phyloP scores from a whole-genome alignment of 2,797 vertebrate genomes.

The Phalloptychus januarius region DNA sequence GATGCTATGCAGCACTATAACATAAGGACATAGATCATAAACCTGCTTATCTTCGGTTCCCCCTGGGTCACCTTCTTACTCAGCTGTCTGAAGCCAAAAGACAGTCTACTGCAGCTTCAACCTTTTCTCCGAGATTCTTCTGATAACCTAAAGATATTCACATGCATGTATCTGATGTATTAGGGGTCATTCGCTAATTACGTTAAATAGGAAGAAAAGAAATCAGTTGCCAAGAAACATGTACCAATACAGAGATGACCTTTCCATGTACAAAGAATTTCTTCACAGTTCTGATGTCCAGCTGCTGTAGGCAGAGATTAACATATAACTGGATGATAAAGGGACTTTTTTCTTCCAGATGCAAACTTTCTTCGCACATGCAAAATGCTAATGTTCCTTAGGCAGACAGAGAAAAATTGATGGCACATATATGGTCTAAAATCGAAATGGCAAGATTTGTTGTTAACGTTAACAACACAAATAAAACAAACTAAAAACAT shows the following conservation, averaged over 20 bases:
- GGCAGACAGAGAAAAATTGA: conserved; percentile 46
- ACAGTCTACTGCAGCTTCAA: conserved; percentile 10
- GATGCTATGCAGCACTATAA: conserved; percentile 61
- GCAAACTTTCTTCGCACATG: conserved; percentile 50
- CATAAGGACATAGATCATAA: conserved; percentile 75
- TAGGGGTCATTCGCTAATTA: conserved; percentile 64
- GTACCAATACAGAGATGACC: conserved; percentile 61
- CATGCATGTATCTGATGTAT: conserved; percentile 25
- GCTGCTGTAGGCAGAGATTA: conserved; percentile 66
- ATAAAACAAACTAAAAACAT: conserved; percentile 28
- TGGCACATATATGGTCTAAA: conserved; percentile 37
- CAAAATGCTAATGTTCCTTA: conserved; percentile 45
- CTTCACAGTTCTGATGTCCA: conserved; percentile 34
- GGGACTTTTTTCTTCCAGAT: conserved; percentile 54
- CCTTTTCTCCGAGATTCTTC: conserved; percentile 36
- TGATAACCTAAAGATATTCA: conserved; percentile 27
- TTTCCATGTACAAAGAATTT: conserved; percentile 66
- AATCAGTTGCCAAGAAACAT: conserved; percentile 60
- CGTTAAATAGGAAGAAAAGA: conserved; percentile 55
- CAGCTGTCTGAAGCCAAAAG: conserved; percentile 45
- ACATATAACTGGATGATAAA: conserved; percentile 71
- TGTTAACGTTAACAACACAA: conserved; percentile 37
- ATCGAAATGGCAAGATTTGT: conserved; percentile 37
- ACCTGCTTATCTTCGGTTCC: conserved; percentile 76
- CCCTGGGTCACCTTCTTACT: conserved; percentile 49